phyloP scores from a whole-genome alignment of 1,140 invertebrate genomes.

The Heterodera schachtii region DNA sequence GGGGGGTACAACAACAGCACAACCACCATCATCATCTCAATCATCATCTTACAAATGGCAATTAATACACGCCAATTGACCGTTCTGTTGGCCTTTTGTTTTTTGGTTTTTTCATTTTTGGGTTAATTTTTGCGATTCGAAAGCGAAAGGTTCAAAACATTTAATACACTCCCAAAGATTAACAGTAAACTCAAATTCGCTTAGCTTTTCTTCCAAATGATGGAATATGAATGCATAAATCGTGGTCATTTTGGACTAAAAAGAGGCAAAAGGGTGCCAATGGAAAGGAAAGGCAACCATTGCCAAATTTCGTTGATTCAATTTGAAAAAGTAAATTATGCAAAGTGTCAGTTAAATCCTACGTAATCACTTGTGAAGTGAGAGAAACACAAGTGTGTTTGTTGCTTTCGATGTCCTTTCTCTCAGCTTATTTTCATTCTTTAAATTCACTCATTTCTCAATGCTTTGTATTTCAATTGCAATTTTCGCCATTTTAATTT shows the following conservation, averaged over 20 bases:
- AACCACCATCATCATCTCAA: neutral
- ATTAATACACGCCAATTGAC: too few species aligned
- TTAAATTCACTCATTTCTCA: neutral
- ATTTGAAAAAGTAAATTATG: constrained; percentile 2
- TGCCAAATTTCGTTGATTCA: neutral
- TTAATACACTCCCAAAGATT: too few species aligned
- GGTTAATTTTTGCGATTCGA: too few species aligned
- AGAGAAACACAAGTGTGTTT: too few species aligned
- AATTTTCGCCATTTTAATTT: neutral
- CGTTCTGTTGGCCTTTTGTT: too few species aligned
- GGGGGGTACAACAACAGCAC: too few species aligned
- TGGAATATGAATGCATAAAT: constrained; percentile 2
- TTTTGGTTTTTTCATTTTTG: too few species aligned
- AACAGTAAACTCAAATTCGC: too few species aligned
- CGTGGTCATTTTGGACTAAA: neutral
- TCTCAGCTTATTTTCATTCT: neutral
- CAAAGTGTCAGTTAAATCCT: neutral
- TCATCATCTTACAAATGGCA: too few species aligned
- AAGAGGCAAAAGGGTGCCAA: neutral
- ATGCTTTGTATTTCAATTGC: neutral
- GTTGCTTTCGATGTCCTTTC: neutral
- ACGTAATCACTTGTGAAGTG: neutral
- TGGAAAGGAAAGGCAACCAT: neutral
- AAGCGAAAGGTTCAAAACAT: too few species aligned
- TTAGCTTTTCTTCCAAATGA: too few species aligned